Evolutionary conservation across 2,797 vertebrate genomes (phyloP).

Genomic region (Chrysolophus pictus): DNA sequence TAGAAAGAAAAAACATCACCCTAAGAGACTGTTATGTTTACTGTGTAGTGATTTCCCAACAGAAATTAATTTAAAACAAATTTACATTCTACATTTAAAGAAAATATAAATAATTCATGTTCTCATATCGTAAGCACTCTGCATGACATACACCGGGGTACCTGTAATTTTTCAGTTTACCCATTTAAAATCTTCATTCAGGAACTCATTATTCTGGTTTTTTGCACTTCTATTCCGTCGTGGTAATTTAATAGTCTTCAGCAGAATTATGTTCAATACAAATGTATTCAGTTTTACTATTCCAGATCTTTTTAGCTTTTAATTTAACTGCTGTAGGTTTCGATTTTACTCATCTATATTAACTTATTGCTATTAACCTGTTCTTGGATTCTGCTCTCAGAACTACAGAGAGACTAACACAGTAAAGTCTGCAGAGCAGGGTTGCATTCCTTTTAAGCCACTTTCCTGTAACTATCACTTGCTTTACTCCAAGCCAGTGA

Average conservation of each 20-base stretch:
- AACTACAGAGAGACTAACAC: slow-evolving; percentile 37
- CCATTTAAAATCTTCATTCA: slow-evolving; percentile 76
- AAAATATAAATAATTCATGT: slow-evolving; percentile 92
- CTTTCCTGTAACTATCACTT: background rate
- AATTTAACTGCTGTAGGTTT: slow-evolving; percentile 73
- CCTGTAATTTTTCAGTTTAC: slow-evolving; percentile 81
- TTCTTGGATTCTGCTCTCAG: slow-evolving; percentile 33
- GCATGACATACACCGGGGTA: slow-evolving; percentile 84
- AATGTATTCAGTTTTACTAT: slow-evolving; percentile 72
- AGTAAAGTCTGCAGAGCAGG: background rate
- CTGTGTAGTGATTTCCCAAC: slow-evolving; percentile 80
- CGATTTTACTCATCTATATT: slow-evolving; percentile 66
- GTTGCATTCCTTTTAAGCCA: background rate
- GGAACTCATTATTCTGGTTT: slow-evolving; percentile 72
- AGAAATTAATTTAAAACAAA: slow-evolving; percentile 85
- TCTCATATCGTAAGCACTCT: slow-evolving; percentile 85
- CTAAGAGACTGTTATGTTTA: slow-evolving; percentile 76
- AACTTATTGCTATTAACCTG: slow-evolving; percentile 13
- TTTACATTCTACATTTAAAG: slow-evolving; percentile 91
- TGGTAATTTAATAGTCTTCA: slow-evolving; percentile 79
- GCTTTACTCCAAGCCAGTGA: background rate
- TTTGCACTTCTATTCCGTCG: slow-evolving; percentile 71
- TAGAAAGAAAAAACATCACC: slow-evolving; percentile 50
- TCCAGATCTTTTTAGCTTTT: slow-evolving; percentile 67
- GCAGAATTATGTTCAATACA: slow-evolving; percentile 76